These are phyloP conservation scores for Hecatera dysodea DNA, from an alignment of 2,888 invertebrate genomes.

Conservation along the genomic window DNA sequence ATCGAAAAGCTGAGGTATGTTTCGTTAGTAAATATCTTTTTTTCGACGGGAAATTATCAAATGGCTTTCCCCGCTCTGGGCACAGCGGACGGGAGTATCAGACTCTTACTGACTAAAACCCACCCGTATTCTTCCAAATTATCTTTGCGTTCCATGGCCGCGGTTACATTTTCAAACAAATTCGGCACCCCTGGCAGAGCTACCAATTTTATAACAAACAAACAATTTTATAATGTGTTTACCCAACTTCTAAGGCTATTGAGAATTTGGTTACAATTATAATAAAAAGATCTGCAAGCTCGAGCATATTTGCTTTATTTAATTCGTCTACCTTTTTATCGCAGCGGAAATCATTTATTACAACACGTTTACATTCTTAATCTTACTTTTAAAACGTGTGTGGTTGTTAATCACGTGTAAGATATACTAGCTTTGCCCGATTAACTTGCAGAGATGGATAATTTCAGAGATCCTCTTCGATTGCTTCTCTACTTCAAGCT, in stretches of 20 bases:
- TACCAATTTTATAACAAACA: no score
- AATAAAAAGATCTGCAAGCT: conserved; percentile 2
- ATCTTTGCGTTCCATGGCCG: no score
- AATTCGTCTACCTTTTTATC: conserved; percentile 17
- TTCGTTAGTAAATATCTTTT: no score
- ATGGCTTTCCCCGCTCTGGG: no score
- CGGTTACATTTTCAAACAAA: no score
- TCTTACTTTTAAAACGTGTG: conserved; percentile 19
- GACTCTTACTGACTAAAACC: no score
- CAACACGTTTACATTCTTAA: not conserved
- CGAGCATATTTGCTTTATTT: conserved; percentile 10
- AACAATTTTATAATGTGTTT: not conserved
- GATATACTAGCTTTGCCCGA: not conserved
- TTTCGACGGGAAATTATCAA: no score
- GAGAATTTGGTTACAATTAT: not conserved
- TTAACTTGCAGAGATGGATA: not conserved
- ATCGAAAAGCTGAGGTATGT: no score
- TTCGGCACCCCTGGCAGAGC: no score
- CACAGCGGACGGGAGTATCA: no score
- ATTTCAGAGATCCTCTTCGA: not conserved
- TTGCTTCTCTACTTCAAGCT: not conserved
- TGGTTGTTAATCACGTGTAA: not conserved
- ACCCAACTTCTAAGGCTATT: not conserved
- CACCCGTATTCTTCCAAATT: no score
- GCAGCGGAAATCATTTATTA: conserved; percentile 41